phyloP scores from a whole-genome alignment of 2,797 vertebrate genomes.

The Microctenopoma steveboyesi region DNA sequence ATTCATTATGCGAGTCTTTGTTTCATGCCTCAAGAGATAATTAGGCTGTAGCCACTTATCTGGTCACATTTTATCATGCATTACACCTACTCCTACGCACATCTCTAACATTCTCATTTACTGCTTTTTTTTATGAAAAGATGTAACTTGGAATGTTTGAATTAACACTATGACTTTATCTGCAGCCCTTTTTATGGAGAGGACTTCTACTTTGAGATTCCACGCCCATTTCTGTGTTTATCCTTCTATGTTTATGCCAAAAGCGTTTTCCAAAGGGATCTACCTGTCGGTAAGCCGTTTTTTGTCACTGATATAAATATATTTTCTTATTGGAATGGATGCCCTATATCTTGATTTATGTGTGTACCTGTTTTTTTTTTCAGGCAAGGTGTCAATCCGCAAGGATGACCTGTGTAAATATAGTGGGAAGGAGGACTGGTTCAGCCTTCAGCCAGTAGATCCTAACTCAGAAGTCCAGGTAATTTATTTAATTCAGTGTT shows the following conservation, averaged over 20 bases:
- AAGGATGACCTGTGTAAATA: slow-evolving; percentile 95
- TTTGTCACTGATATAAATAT: neutral
- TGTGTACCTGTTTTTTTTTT: slow-evolving; percentile 27
- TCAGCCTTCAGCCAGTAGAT: slow-evolving; percentile 94
- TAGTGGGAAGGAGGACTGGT: slow-evolving; percentile 95
- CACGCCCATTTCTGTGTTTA: slow-evolving; percentile 96
- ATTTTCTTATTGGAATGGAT: slow-evolving; percentile 9
- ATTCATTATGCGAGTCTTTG: neutral
- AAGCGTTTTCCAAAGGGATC: slow-evolving; percentile 94
- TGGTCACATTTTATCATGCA: slow-evolving; percentile 17
- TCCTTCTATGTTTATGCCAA: slow-evolving; percentile 99
- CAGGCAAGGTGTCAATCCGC: slow-evolving; percentile 96
- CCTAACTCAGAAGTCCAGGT: slow-evolving; percentile 98
- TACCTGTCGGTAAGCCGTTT: slow-evolving; percentile 91
- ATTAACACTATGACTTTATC: slow-evolving; percentile 43
- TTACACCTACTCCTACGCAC: neutral
- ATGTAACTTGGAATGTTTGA: neutral
- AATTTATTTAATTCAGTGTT: slow-evolving; percentile 29
- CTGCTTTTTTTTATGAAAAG: neutral
- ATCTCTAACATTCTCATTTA: neutral
- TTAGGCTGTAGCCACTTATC: neutral
- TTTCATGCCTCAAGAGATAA: neutral
- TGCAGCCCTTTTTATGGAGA: slow-evolving; percentile 96
- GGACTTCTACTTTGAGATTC: slow-evolving; percentile 99
- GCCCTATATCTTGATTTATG: slow-evolving; percentile 21